phyloP scores from a whole-genome alignment of 2,113 vertebrate species.

The Mastomys natalensis region DNA sequence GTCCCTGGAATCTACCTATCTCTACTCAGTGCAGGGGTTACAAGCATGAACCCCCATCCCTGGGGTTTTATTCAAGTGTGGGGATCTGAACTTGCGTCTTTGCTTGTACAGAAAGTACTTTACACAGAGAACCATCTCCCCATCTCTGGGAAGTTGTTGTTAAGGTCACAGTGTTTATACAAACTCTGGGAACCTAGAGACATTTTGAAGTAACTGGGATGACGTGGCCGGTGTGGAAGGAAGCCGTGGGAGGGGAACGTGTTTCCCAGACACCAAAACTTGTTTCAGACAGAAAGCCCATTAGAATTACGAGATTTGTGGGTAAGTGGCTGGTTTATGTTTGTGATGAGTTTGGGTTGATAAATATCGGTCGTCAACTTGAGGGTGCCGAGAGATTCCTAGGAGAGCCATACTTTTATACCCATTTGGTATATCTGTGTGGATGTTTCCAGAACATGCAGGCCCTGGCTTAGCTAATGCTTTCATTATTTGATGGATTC shows the following conservation, averaged over 20 bases:
- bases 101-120: not conserved
- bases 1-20: not conserved
- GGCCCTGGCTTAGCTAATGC: not conserved
- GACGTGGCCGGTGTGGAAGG: not conserved
- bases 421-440: not conserved
- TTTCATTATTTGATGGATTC: not conserved
- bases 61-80: not conserved
- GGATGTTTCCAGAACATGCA: not conserved
- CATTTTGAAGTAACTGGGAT: conserved; percentile 8
- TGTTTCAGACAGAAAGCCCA: not conserved
- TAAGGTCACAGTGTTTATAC: not conserved
- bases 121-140: not conserved
- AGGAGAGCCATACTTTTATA: not conserved
- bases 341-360: not conserved
- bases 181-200: not conserved
- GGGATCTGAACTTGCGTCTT: not conserved
- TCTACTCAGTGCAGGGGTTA: not conserved
- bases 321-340: not conserved
- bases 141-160: not conserved
- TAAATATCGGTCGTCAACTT: not conserved
- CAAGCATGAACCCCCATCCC: not conserved
- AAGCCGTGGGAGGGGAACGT: not conserved
- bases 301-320: not conserved
- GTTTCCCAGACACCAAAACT: not conserved
- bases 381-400: not conserved